Conservation (phyloP, 23 tunicate species). For the Aplidium turbinatum region DNA sequence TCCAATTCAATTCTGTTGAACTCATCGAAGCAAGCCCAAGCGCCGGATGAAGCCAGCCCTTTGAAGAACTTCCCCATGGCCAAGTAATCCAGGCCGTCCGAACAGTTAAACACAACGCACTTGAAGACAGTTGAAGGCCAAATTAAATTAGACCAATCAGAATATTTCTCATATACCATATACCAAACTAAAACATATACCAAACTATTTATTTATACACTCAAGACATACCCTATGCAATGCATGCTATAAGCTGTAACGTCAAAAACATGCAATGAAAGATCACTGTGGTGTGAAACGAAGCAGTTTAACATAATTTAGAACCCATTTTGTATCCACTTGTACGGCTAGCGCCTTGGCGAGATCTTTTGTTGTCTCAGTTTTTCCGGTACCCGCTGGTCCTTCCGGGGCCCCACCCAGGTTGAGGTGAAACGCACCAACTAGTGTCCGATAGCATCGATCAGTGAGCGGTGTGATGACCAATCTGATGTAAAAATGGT, state of each 20-base stretch:
- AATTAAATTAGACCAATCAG: too few species aligned
- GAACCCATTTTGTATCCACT: conserved; percentile 23
- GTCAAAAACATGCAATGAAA: too few species aligned
- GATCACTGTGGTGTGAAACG: too few species aligned
- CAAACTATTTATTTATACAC: too few species aligned
- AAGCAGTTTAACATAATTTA: too few species aligned
- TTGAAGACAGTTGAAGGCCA: too few species aligned
- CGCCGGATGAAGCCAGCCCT: conserved; percentile 96
- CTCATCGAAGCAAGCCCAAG: conserved; percentile 99
- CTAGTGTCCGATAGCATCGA: conserved; percentile 98
- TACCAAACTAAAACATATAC: too few species aligned
- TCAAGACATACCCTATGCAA: too few species aligned
- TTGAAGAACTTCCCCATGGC: conserved; percentile 99
- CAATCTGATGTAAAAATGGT: conserved; percentile 43
- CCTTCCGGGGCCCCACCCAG: conserved; percentile 99
- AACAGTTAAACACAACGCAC: conserved; percentile 99
- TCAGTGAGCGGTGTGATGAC: conserved; percentile 99
- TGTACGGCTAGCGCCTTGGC: conserved; percentile 99
- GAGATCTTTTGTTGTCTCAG: conserved; percentile 98
- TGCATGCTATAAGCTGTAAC: too few species aligned
- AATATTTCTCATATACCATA: too few species aligned
- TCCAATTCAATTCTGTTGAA: conserved; percentile 98
- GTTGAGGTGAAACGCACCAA: conserved; percentile 94
- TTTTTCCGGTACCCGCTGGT: conserved; percentile 99
- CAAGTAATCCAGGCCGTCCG: conserved; percentile 97